A percentile compares a stretch with the other conserved stretches of the same genome.
phyloP scores from a whole-genome alignment of 2,113 vertebrate species.

The Festucalex cinctus region DNA sequence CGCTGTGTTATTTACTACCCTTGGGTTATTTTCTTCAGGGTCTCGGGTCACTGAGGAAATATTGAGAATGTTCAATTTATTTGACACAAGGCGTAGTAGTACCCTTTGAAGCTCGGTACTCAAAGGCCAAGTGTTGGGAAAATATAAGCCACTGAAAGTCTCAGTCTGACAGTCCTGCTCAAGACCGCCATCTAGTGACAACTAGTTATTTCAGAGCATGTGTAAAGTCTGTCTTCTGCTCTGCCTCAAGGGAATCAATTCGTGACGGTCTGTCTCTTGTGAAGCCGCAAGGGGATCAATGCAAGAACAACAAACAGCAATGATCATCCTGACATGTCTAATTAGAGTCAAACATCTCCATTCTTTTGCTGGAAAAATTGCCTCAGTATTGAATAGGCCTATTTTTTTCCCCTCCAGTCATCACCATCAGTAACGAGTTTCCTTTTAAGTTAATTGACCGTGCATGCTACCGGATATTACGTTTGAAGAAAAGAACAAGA shows the following conservation, averaged over 20 bases:
- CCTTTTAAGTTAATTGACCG: background rate
- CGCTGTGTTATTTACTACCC: background rate
- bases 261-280: background rate
- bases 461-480: background rate
- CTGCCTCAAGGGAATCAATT: slow-evolving; percentile 15
- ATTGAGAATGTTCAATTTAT: background rate
- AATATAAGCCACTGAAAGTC: background rate
- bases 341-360: slow-evolving; percentile 6
- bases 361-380: background rate
- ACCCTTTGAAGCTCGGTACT: background rate
- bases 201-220: background rate
- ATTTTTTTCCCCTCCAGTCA: background rate
- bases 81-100: background rate
- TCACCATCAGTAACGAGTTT: background rate
- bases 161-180: slow-evolving; percentile 16
- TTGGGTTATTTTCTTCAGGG: background rate
- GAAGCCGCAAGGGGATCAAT: slow-evolving; percentile 11
- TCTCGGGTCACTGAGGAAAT: background rate
- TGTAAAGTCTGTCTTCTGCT: slow-evolving; percentile 2
- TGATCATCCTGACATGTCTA: slow-evolving; percentile 14
- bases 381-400: background rate
- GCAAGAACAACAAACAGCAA: slow-evolving; percentile 15
- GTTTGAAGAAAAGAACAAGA: background rate
- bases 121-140: background rate
- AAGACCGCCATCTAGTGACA: slow-evolving; percentile 42